phyloP scores from a whole-genome alignment of 2,113 vertebrate genomes.

The Caretta caretta region DNA sequence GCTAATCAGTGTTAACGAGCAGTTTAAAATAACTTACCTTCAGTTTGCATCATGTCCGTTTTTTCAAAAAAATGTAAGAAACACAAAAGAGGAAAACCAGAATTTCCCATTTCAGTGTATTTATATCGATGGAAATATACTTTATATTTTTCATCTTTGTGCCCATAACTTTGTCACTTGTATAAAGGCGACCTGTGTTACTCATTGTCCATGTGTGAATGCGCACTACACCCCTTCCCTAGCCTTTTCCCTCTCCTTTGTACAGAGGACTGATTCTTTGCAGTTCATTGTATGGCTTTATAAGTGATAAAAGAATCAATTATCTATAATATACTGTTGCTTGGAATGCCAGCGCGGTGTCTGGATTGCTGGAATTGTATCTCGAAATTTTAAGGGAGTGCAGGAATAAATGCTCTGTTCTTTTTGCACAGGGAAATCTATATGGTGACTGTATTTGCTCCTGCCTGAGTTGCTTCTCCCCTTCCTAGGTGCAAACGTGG shows the following conservation, averaged over 20 bases:
- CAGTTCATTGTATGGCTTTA: slow-evolving; percentile 94
- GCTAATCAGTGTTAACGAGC: slow-evolving; percentile 74
- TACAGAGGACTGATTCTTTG: slow-evolving; percentile 87
- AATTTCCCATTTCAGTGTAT: slow-evolving; percentile 75
- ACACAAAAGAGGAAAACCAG: neutral
- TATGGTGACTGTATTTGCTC: slow-evolving; percentile 10
- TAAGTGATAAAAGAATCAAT: slow-evolving; percentile 87
- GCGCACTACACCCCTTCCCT: slow-evolving; percentile 77
- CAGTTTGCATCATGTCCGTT: neutral
- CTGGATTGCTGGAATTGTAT: slow-evolving; percentile 52
- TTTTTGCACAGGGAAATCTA: slow-evolving; percentile 38
- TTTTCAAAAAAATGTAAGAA: slow-evolving; percentile 5
- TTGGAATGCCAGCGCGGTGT: slow-evolving; percentile 73
- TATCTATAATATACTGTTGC: slow-evolving; percentile 81
- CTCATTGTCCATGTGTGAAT: slow-evolving; percentile 79
- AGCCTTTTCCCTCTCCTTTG: slow-evolving; percentile 73
- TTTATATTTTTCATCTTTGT: slow-evolving; percentile 85
- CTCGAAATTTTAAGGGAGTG: slow-evolving; percentile 38
- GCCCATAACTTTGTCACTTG: slow-evolving; percentile 69
- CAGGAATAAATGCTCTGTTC: slow-evolving; percentile 55
- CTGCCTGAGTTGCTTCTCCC: neutral
- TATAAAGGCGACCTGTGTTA: slow-evolving; percentile 71
- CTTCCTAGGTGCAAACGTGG: slow-evolving; percentile 12
- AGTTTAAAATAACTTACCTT: slow-evolving; percentile 29
- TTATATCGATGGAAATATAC: slow-evolving; percentile 84